These are phyloP conservation scores for Gallinago paraguaiae DNA, from an alignment of 2,113 vertebrate genomes.

Conservation along the genomic window DNA sequence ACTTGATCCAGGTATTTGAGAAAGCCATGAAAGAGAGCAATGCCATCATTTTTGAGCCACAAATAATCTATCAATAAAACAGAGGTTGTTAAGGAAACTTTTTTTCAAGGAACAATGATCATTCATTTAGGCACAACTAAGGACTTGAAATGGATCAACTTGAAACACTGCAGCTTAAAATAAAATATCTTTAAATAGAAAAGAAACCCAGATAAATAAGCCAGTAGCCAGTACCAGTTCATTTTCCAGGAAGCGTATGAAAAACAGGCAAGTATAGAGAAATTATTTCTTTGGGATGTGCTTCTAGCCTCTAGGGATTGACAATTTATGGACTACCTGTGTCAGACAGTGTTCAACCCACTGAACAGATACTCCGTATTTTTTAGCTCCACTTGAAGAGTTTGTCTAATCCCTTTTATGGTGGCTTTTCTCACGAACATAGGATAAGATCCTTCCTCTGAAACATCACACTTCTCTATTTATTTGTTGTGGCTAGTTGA, in stretches of 20 bases:
- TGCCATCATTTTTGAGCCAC: background rate
- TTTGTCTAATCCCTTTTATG: background rate
- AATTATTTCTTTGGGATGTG: background rate
- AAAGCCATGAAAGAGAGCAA: background rate
- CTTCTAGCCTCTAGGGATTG: background rate
- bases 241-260: background rate
- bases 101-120: background rate
- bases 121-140: background rate
- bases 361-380: background rate
- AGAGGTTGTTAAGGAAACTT: background rate
- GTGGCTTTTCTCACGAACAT: background rate
- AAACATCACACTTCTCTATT: background rate
- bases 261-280: background rate
- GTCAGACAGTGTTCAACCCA: background rate
- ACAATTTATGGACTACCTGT: background rate
- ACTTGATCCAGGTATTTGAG: slow-evolving; percentile 22
- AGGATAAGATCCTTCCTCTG: background rate
- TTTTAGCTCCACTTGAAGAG: background rate
- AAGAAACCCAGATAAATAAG: background rate
- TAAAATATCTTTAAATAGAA: background rate
- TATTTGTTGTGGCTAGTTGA: background rate
- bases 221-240: background rate
- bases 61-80: slow-evolving; percentile 26
- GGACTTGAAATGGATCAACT: background rate
- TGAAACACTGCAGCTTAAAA: background rate